Evolutionary conservation across 1,140 invertebrate genomes (phyloP).

Genomic region (Coboldia fuscipes): DNA sequence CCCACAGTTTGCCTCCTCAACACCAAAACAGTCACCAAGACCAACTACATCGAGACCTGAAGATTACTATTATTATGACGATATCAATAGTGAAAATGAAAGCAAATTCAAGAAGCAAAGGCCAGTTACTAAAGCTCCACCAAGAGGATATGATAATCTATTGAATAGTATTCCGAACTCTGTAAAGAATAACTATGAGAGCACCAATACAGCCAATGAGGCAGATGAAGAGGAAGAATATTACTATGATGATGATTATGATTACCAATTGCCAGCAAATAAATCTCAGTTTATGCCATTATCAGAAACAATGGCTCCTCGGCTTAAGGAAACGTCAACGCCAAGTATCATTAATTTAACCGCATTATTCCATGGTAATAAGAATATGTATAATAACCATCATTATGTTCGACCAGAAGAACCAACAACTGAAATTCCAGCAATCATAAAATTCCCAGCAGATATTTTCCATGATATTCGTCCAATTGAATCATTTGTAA

Average conservation of each 20-base stretch:
- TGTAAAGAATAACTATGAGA: conserved; percentile 6
- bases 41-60: too few relatives aligned
- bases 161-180: conserved; percentile 11
- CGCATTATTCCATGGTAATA: conserved; percentile 2
- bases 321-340: conserved; percentile 6
- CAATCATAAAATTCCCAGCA: conserved; percentile 17
- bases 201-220: conserved; percentile 5
- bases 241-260: conserved; percentile 28
- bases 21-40: too few relatives aligned
- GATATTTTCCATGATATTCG: conserved; percentile 16
- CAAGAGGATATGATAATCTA: conserved; percentile 15
- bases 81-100: too few relatives aligned
- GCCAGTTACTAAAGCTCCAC: conserved; percentile 1
- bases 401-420: background rate
- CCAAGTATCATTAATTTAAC: conserved; percentile 19
- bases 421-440: conserved; percentile 10
- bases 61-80: conserved; percentile 13
- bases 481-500: too few relatives aligned
- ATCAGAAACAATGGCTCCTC: conserved; percentile 25
- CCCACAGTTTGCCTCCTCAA: too few relatives aligned
- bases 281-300: conserved; percentile 34
- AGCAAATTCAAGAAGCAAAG: background rate
- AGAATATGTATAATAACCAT: background rate
- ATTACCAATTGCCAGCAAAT: conserved; percentile 23
- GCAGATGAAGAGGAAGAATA: conserved; percentile 23